Percentiles rank a stretch among this genome's conserved stretches.
Conservation (phyloP, 2,113 vertebrate genomes). For the Catharus minimus region DNA sequence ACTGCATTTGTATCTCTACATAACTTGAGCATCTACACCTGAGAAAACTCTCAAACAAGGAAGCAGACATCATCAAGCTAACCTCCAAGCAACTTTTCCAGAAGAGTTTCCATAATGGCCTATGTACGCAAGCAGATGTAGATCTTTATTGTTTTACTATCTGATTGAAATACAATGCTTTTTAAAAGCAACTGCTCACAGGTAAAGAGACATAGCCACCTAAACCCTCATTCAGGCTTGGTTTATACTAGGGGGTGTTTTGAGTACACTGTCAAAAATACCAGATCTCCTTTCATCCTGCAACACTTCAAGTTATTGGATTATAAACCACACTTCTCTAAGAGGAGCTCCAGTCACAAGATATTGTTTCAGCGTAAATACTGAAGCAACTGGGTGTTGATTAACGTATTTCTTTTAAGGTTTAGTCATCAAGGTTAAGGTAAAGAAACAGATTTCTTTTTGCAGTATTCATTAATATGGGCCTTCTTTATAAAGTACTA, state of each 20-base stretch:
- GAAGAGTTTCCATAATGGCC: neutral
- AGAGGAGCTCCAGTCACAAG: neutral
- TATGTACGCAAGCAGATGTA: neutral
- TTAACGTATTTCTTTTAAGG: neutral
- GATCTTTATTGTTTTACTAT: constrained; percentile 13
- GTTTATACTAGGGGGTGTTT: neutral
- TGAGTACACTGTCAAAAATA: neutral
- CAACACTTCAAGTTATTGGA: neutral
- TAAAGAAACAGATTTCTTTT: neutral
- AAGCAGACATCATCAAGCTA: neutral
- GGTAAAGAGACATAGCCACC: neutral
- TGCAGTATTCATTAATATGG: neutral
- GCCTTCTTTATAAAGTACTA: neutral
- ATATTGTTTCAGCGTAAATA: constrained; percentile 12
- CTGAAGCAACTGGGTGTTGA: neutral
- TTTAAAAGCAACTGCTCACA: neutral
- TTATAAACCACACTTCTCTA: neutral
- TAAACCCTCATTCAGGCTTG: neutral
- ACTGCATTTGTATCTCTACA: neutral
- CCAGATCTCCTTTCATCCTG: neutral
- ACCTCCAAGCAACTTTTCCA: neutral
- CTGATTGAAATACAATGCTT: constrained; percentile 28
- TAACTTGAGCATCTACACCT: neutral
- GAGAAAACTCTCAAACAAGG: neutral
- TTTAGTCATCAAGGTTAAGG: neutral